Evolutionary conservation across 2,113 vertebrate genomes (phyloP).

Genomic region (Odocoileus virginianus): DNA sequence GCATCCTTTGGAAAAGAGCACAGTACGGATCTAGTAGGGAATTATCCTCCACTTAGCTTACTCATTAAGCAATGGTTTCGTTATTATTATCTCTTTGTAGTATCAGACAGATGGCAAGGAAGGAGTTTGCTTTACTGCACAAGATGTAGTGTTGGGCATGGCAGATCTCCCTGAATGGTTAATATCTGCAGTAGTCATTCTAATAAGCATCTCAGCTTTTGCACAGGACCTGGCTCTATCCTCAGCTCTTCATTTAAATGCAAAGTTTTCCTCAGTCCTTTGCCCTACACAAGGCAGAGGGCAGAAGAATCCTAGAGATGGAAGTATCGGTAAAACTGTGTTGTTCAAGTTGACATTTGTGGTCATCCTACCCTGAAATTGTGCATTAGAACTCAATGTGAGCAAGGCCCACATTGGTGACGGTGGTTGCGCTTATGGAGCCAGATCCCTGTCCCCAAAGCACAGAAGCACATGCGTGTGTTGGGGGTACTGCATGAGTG

Average conservation of each 20-base stretch:
- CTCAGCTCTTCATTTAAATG: background rate
- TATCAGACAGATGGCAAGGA: slow-evolving; percentile 58
- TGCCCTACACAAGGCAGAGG: background rate
- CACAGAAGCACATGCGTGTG: background rate
- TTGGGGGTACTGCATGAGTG: rapidly evolving
- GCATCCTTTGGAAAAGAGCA: slow-evolving; percentile 50
- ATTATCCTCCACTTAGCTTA: slow-evolving; percentile 60
- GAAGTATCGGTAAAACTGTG: background rate
- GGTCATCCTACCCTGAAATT: background rate
- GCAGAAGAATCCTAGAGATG: background rate
- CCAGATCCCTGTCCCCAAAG: background rate
- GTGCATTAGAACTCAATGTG: background rate
- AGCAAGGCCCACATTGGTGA: background rate
- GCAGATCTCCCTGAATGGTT: slow-evolving; percentile 18
- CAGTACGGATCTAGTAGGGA: slow-evolving; percentile 51
- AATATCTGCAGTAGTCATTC: background rate
- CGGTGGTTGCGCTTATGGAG: rapidly evolving
- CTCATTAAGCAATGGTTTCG: slow-evolving; percentile 70
- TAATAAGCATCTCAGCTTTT: background rate
- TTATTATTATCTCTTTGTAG: slow-evolving; percentile 63
- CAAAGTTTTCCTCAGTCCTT: background rate
- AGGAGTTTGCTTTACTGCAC: slow-evolving; percentile 42
- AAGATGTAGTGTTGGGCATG: slow-evolving; percentile 1
- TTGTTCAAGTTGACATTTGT: background rate
- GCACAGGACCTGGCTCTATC: background rate